Percentiles rank a stretch among this genome's conserved stretches.
Evolutionary conservation across 2,888 invertebrate species (phyloP).

Genomic region (Hirtodrosophila duncani): DNA sequence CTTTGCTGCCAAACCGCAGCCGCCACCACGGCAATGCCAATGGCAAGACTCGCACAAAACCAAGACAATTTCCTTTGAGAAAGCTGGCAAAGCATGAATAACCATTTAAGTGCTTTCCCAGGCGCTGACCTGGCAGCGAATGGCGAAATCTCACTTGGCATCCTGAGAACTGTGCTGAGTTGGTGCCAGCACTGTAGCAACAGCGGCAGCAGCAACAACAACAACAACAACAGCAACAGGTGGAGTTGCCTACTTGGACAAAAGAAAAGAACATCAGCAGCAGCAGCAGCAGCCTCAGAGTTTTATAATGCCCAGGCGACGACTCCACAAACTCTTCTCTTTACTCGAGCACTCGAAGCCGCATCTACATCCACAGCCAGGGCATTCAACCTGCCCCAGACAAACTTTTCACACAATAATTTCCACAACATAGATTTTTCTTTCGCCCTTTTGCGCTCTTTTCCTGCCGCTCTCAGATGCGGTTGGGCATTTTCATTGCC

Average conservation of each 20-base stretch:
- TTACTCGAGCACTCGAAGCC: conserved; percentile 53
- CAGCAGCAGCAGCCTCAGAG: conserved; percentile 33
- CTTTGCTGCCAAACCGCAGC: conserved; percentile 35
- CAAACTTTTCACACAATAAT: conserved; percentile 66
- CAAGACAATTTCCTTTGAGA: conserved; percentile 66
- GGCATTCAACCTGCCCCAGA: conserved; percentile 56
- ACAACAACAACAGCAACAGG: conserved; percentile 17
- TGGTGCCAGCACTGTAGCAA: conserved; percentile 19
- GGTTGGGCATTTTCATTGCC: conserved; percentile 9
- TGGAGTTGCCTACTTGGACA: neutral
- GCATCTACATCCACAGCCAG: conserved; percentile 32
- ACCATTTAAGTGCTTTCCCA: conserved; percentile 70
- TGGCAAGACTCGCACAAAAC: conserved; percentile 19
- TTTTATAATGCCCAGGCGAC: conserved; percentile 31
- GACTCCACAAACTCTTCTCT: conserved; percentile 59
- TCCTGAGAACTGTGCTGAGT: conserved; percentile 53
- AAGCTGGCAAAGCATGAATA: conserved; percentile 61
- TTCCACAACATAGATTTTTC: conserved; percentile 60
- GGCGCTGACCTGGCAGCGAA: conserved; percentile 51
- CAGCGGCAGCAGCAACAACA: conserved; percentile 49
- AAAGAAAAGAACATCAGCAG: conserved; percentile 9
- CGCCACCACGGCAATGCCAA: conserved; percentile 35
- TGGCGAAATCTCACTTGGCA: conserved; percentile 45
- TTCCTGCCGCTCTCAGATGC: conserved; percentile 34
- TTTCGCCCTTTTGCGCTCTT: conserved; percentile 34